phyloP scores from a whole-genome alignment of 2,888 invertebrate species.

The Andrena hattorfiana region DNA sequence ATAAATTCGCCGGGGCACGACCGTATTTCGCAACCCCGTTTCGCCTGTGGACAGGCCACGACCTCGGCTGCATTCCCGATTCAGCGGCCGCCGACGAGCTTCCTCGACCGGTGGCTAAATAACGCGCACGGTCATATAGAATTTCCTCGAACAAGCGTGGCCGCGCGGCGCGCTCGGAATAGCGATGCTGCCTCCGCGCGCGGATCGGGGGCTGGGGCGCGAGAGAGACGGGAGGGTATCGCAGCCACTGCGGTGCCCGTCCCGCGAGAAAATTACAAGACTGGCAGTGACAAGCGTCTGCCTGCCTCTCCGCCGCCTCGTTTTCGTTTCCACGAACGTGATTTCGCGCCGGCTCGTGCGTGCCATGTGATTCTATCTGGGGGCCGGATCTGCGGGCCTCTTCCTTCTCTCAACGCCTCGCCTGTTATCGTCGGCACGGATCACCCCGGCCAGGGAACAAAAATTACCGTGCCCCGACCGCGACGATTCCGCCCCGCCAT shows the following conservation, averaged over 20 bases:
- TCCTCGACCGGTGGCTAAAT: constrained; percentile 36
- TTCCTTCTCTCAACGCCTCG: background rate
- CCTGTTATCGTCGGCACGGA: constrained; percentile 52
- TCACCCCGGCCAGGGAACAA: constrained; percentile 40
- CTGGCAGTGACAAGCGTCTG: constrained; percentile 47
- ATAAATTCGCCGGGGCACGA: constrained; percentile 21
- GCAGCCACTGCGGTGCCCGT: constrained; percentile 24
- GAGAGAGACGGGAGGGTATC: background rate
- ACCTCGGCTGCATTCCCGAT: constrained; percentile 30
- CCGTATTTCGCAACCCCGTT: constrained; percentile 23
- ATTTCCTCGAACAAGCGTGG: constrained; percentile 47
- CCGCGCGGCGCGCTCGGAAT: constrained; percentile 36
- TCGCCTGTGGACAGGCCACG: constrained; percentile 3
- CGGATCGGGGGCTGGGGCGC: background rate
- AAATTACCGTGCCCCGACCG: constrained; percentile 32
- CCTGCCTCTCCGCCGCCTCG: constrained; percentile 14
- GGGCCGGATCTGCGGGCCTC: background rate
- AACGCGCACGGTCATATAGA: constrained; percentile 38
- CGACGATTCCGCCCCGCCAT: background rate
- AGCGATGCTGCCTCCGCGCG: constrained; percentile 29
- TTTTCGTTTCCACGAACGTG: constrained; percentile 61
- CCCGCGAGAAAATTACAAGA: constrained; percentile 53
- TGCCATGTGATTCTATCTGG: constrained; percentile 55
- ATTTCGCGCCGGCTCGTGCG: constrained; percentile 52
- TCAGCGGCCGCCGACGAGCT: constrained; percentile 13